Evolutionary conservation across 2,113 vertebrate genomes (phyloP).

Genomic region (Geococcyx californianus): DNA sequence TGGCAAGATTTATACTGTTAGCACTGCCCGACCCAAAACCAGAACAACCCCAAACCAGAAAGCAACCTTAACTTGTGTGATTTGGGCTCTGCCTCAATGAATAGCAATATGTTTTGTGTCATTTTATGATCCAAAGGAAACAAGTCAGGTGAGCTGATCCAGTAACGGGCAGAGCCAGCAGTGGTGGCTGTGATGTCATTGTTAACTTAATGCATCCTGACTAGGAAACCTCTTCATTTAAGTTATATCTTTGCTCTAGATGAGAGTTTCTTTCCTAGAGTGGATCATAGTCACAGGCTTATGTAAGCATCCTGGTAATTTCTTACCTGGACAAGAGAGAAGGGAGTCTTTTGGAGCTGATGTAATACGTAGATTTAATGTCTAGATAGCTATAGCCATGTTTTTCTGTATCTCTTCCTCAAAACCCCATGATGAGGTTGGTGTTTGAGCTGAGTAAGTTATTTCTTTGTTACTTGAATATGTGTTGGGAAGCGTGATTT

Average conservation of each 20-base stretch:
- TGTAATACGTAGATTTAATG: not conserved
- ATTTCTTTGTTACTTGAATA: not conserved
- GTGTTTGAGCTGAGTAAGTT: not conserved
- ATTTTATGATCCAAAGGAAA: not conserved
- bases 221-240: not conserved
- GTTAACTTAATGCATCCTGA: not conserved
- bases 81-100: not conserved
- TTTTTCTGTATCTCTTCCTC: not conserved
- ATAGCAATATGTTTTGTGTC: not conserved
- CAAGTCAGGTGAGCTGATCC: rapidly evolving
- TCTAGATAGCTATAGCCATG: not conserved
- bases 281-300: not conserved
- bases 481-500: not conserved
- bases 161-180: not conserved
- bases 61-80: not conserved
- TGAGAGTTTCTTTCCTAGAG: not conserved
- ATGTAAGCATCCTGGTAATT: not conserved
- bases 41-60: not conserved
- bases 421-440: not conserved
- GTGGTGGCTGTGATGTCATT: not conserved
- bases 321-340: not conserved
- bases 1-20: not conserved
- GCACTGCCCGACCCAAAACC: not conserved
- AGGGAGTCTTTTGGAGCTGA: not conserved
- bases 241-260: not conserved